A percentile compares a stretch with the other conserved stretches of the same genome.
Conservation (phyloP, 2,888 invertebrate species). For the Drosophila tanythrix region DNA sequence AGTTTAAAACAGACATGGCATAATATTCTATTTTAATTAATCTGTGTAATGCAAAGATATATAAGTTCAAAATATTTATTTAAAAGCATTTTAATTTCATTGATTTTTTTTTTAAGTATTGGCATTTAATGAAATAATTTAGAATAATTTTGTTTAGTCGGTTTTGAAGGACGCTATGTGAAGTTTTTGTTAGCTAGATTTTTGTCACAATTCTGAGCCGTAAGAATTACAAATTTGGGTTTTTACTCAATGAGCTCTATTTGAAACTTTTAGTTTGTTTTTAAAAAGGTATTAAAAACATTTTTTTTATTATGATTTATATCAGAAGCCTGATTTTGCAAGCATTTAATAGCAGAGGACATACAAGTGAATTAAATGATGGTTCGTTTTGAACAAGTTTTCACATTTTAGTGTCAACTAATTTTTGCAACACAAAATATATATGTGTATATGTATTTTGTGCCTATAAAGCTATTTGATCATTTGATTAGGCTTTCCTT, state of each 20-base stretch:
- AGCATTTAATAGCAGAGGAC: background rate
- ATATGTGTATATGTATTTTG: background rate
- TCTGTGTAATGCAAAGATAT: constrained; percentile 17
- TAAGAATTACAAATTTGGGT: background rate
- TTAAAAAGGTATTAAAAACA: background rate
- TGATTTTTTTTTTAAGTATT: background rate
- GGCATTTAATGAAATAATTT: background rate
- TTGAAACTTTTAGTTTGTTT: background rate
- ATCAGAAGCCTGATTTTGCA: background rate
- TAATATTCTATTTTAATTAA: constrained; percentile 2
- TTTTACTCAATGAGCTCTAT: background rate
- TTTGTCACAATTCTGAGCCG: background rate
- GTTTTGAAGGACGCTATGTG: background rate
- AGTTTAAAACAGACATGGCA: constrained; percentile 15
- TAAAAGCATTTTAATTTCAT: constrained; percentile 9
- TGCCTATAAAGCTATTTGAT: background rate
- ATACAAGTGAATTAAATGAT: background rate
- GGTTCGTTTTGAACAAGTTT: background rate
- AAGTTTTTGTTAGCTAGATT: background rate
- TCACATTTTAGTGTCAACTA: background rate
- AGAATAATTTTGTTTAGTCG: background rate
- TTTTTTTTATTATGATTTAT: background rate
- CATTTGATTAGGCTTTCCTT: background rate
- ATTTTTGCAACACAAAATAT: background rate
- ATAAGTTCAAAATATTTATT: constrained; percentile 14